Conservation (phyloP, 2,113 vertebrate genomes). For the Sander lucioperca region DNA sequence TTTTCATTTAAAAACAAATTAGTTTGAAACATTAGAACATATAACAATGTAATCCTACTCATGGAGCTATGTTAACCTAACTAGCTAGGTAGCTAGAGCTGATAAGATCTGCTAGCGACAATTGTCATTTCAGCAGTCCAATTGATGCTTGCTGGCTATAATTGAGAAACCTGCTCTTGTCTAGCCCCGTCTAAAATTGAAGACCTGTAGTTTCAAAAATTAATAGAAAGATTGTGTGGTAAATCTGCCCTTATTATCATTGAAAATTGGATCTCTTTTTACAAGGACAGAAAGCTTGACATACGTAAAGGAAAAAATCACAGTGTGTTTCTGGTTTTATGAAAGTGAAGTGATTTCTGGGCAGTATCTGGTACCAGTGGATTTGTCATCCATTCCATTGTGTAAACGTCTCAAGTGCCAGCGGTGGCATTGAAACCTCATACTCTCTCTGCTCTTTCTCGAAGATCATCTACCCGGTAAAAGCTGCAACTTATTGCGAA, state of each 20-base stretch:
- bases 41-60: too few species aligned
- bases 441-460: conserved; percentile 50
- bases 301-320: neutral
- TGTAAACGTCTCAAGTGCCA: conserved; percentile 30
- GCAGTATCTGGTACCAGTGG: conserved; percentile 28
- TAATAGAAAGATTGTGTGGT: neutral
- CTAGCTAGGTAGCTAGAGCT: neutral
- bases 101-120: neutral
- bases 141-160: neutral
- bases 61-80: neutral
- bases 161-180: neutral
- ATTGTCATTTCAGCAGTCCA: neutral
- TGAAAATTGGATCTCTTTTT: neutral
- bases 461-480: conserved; percentile 37
- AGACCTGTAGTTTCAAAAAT: neutral
- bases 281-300: neutral
- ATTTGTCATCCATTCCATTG: conserved; percentile 63
- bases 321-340: conserved; percentile 5
- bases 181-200: neutral
- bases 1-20: neutral
- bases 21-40: neutral
- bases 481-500: conserved; percentile 35
- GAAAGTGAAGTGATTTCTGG: conserved; percentile 28
- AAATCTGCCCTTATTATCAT: neutral
- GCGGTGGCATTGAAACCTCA: conserved; percentile 54